Evolutionary conservation across 2,888 invertebrate species (phyloP).

Genomic region (Celastrina argiolus): DNA sequence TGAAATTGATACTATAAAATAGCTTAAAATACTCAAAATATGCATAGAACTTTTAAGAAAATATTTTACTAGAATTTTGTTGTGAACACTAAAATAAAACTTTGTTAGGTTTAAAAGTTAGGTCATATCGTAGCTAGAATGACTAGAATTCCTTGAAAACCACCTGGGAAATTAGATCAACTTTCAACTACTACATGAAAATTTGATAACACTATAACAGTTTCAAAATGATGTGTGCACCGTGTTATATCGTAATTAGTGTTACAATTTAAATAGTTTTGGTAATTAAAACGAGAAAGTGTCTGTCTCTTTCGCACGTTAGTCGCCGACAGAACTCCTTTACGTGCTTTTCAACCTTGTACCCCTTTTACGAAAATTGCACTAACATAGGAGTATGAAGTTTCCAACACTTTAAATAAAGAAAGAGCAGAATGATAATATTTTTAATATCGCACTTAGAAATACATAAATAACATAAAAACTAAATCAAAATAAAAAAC

Average conservation of each 20-base stretch:
- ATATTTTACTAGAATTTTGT: neutral
- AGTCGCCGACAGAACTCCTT: too few relatives aligned
- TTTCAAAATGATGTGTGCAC: neutral
- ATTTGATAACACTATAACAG: slow-evolving; percentile 31
- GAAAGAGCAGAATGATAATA: too few relatives aligned
- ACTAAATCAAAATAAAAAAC: too few relatives aligned
- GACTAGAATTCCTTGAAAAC: slow-evolving; percentile 26
- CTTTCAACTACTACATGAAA: slow-evolving; percentile 29
- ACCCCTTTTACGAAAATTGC: too few relatives aligned
- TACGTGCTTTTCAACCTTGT: too few relatives aligned
- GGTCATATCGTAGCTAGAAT: slow-evolving; percentile 13
- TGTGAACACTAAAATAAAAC: neutral
- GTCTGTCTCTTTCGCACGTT: neutral
- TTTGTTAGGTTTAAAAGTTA: neutral
- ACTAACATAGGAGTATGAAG: too few relatives aligned
- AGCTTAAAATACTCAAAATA: too few relatives aligned
- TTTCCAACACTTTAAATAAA: too few relatives aligned
- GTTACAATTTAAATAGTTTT: neutral
- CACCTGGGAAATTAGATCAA: slow-evolving; percentile 34
- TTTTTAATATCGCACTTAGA: too few relatives aligned
- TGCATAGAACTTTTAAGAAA: too few relatives aligned
- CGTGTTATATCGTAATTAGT: neutral
- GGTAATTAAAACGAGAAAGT: neutral
- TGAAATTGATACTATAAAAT: too few relatives aligned
- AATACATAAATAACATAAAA: too few relatives aligned